Evolutionary conservation across 1,140 invertebrate species (phyloP).

Genomic region (Trichonephila clavata): DNA sequence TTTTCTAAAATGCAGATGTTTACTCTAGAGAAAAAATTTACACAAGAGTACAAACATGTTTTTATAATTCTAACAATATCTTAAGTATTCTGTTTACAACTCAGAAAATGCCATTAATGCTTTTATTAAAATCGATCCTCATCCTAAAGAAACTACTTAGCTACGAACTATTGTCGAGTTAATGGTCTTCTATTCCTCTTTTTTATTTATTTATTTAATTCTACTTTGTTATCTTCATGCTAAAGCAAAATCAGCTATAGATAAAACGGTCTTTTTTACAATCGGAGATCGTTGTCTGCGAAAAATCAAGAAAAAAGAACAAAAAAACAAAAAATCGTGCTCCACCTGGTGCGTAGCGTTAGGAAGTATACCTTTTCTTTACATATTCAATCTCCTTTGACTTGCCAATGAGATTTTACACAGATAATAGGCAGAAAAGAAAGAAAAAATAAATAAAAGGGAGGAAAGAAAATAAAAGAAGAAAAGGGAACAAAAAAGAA

Average conservation of each 20-base stretch:
- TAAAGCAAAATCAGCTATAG: not conserved
- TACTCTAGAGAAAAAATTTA: no score
- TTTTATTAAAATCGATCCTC: no score
- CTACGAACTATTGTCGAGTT: not conserved
- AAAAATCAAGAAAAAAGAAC: not conserved
- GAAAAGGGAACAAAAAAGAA: not conserved
- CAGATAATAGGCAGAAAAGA: conserved; percentile 12
- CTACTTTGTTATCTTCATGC: not conserved
- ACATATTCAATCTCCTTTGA: conserved; percentile 62
- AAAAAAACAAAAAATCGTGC: conserved; percentile 11
- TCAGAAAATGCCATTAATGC: no score
- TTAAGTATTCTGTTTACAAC: no score
- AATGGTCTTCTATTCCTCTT: not conserved
- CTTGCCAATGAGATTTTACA: conserved; percentile 59
- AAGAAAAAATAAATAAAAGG: not conserved
- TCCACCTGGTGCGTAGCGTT: conserved; percentile 34
- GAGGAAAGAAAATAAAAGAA: not conserved
- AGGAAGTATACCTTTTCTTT: conserved; percentile 52
- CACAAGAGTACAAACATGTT: no score
- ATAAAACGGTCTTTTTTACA: not conserved
- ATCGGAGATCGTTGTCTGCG: conserved; percentile 37
- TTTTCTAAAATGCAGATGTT: no score
- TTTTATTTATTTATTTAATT: conserved; percentile 20
- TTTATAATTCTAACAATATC: no score
- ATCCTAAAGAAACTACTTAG: not conserved